Evolutionary conservation across 2,888 invertebrate species (phyloP).

Genomic region (Volucella bombylans): DNA sequence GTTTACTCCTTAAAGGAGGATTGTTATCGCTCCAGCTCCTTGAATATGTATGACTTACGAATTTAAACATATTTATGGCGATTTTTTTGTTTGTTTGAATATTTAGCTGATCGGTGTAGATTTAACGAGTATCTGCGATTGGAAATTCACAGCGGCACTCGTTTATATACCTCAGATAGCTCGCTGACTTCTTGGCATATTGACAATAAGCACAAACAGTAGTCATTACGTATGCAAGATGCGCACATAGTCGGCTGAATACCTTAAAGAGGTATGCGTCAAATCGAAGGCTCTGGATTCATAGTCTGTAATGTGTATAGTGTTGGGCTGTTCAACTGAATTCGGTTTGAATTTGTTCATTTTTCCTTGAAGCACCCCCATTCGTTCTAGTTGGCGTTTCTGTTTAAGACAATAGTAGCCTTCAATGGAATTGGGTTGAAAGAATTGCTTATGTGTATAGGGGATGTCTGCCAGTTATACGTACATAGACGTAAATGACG

Average conservation of each 20-base stretch:
- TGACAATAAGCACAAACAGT: conserved; percentile 62
- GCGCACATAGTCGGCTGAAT: conserved; percentile 51
- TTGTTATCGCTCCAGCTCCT: conserved; percentile 31
- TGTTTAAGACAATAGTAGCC: conserved; percentile 32
- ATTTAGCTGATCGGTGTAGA: conserved; percentile 33
- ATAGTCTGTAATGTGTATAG: background rate
- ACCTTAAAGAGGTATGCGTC: conserved; percentile 29
- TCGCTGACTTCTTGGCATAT: conserved; percentile 57
- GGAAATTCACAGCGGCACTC: conserved; percentile 62
- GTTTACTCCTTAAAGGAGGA: conserved; percentile 37
- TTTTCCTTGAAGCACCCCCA: conserved; percentile 70
- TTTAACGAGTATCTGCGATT: conserved; percentile 61
- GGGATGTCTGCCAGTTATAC: conserved; percentile 24
- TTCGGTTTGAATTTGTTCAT: conserved; percentile 62
- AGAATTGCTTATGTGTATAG: conserved; percentile 39
- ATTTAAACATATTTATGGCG: conserved; percentile 78
- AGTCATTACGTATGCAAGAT: conserved; percentile 64
- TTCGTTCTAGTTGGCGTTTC: conserved; percentile 59
- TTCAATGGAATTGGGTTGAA: conserved; percentile 40
- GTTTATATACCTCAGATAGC: conserved; percentile 69
- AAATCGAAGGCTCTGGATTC: conserved; percentile 20
- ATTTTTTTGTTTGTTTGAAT: conserved; percentile 31
- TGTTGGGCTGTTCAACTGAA: conserved; percentile 30
- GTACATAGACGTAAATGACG: background rate
- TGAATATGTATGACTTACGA: conserved; percentile 77